Percentiles rank a stretch among this genome's conserved stretches.
These are phyloP conservation scores for Lapara coniferarum DNA, from an alignment of 2,888 invertebrate species.

Conservation along the genomic window DNA sequence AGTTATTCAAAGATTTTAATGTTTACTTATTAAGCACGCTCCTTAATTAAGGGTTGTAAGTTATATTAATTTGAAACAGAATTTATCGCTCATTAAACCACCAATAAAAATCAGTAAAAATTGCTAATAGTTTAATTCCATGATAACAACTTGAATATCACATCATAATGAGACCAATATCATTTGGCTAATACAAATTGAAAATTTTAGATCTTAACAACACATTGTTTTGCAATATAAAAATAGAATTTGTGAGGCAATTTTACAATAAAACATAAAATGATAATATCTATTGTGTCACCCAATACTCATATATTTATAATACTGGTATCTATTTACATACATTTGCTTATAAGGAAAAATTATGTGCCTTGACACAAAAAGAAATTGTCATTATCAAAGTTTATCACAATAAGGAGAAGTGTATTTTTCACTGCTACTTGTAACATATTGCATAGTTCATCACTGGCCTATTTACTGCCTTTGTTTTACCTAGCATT, in stretches of 20 bases:
- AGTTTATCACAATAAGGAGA: background rate
- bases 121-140: slow-evolving; percentile 28
- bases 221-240: slow-evolving; percentile 32
- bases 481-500: background rate
- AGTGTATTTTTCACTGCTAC: background rate
- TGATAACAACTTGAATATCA: slow-evolving; percentile 57
- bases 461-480: background rate
- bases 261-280: slow-evolving; percentile 43
- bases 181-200: slow-evolving; percentile 41
- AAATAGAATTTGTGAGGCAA: slow-evolving; percentile 34
- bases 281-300: slow-evolving; percentile 17
- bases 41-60: too few species aligned
- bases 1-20: too few species aligned
- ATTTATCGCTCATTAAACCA: background rate
- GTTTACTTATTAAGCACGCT: too few species aligned
- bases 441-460: background rate
- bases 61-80: background rate
- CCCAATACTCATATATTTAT: slow-evolving; percentile 22
- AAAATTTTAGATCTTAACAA: slow-evolving; percentile 12
- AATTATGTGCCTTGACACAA: background rate
- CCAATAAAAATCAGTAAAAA: background rate
- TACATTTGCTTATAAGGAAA: slow-evolving; percentile 18
- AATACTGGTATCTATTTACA: slow-evolving; percentile 26
- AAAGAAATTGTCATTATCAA: slow-evolving; percentile 8
- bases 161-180: slow-evolving; percentile 70